Base-by-base conservation (phyloP, 2,797 vertebrate species). In the Moxostoma hubbsi region DNA sequence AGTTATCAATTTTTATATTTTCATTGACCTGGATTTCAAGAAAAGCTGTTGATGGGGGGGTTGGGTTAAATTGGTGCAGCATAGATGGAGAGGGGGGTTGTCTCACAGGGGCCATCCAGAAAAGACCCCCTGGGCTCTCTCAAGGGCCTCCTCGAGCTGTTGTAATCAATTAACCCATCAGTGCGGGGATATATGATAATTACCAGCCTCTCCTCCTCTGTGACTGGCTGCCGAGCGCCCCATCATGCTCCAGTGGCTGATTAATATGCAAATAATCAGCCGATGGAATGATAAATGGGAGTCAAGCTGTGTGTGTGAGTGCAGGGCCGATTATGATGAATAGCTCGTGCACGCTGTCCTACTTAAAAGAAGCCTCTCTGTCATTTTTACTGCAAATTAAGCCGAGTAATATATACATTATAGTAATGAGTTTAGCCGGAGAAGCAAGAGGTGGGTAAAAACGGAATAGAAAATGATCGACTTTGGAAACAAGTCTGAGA, bases 241-340 rank as follows among this genome's bases (percentile, higher is more conserved):
- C 87, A 94, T 94, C 94, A 93, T 89, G 93, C 94, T 94, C 93
- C 93, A 90, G 91, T 92, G 92, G 91, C 94, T 96, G 93, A 96
- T 96, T 96, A 96, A 95, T 96, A 96, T 96, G 95, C 94, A 95
- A 96, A 96, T 96, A 94, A 95, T 95, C 93, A 92, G 91, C 92
- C 94, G 93, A 94, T 94, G 93, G 93, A 92, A 93, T 94, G 94
- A 95, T 95, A 94, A 95, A 95, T 94, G 92, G 88, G 93, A 92
- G 93, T 93, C 91, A 91, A 92, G 79, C 92, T 91, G 92, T 93
- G 94, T 88, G 89, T 90, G 92, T 93, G 94, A 93, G 91, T 93
- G 90, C 87, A 92, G 93, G 92, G 86, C 90, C 66, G 78, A 91
- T 90, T 92, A 92, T 96, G 95, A 96, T 95, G 94, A 94, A 96